Percentiles rank a stretch among this genome's conserved stretches.
Evolutionary conservation across 2,888 invertebrate genomes (phyloP).

Genomic region (Brachyptera risi): DNA sequence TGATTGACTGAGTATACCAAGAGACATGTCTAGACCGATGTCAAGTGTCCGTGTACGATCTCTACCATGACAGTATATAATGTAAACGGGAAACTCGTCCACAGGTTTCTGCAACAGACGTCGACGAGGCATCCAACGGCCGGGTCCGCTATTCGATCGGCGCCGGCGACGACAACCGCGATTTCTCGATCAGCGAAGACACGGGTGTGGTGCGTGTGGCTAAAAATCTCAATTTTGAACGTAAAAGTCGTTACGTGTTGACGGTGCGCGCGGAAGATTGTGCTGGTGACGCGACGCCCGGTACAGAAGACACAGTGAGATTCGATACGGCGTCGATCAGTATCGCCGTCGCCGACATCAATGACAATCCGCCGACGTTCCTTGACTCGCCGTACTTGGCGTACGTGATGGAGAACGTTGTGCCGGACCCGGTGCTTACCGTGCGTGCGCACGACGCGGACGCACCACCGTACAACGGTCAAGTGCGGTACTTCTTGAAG

Average conservation of each 20-base stretch:
- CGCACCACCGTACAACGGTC: slow-evolving; percentile 82
- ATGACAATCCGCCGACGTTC: slow-evolving; percentile 91
- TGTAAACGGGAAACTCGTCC: too few species aligned
- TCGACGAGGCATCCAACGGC: slow-evolving; percentile 86
- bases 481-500: slow-evolving; percentile 89
- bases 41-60: background rate
- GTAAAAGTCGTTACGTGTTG: slow-evolving; percentile 77
- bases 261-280: slow-evolving; percentile 87
- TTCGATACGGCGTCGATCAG: slow-evolving; percentile 67
- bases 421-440: slow-evolving; percentile 58
- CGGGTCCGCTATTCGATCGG: slow-evolving; percentile 86
- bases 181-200: slow-evolving; percentile 89
- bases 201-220: slow-evolving; percentile 87
- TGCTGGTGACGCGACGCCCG: slow-evolving; percentile 51
- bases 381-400: slow-evolving; percentile 92
- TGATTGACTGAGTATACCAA: too few species aligned
- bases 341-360: slow-evolving; percentile 84
- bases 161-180: slow-evolving; percentile 83
- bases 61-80: background rate
- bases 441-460: slow-evolving; percentile 89
- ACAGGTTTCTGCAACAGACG: slow-evolving; percentile 82
- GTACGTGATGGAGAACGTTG: slow-evolving; percentile 88
- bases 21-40: too few species aligned
- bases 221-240: slow-evolving; percentile 90
- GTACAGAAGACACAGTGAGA: slow-evolving; percentile 49